A percentile compares a stretch with the other conserved stretches of the same genome.
Conservation (phyloP, 2,888 invertebrate genomes). For the Amphipyra berbera region DNA sequence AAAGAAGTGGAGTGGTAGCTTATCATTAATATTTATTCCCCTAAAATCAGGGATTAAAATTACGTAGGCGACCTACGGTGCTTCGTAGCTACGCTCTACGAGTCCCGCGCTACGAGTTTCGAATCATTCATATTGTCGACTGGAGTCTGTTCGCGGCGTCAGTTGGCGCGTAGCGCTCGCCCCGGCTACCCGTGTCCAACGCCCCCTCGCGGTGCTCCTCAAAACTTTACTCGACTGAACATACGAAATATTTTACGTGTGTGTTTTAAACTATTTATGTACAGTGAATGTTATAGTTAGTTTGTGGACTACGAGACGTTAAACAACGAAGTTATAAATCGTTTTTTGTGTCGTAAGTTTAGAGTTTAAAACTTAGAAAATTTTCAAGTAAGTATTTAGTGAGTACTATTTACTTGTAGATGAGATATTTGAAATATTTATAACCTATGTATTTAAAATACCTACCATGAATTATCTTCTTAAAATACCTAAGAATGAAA, state of each 20-base stretch:
- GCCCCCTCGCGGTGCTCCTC: not conserved
- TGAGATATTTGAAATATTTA: not conserved
- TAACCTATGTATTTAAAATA: too few species aligned
- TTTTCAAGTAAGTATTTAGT: conserved; percentile 37
- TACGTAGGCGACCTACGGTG: conserved; percentile 54
- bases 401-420: not conserved
- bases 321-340: conserved; percentile 2
- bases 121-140: conserved; percentile 38
- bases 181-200: conserved; percentile 25
- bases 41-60: conserved; percentile 20
- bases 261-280: conserved; percentile 27
- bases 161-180: conserved; percentile 61
- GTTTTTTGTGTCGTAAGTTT: conserved; percentile 19
- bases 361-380: conserved; percentile 20
- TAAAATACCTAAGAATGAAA: too few species aligned
- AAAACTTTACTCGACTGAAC: conserved; percentile 56
- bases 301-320: conserved; percentile 29
- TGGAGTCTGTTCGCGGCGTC: conserved; percentile 26
- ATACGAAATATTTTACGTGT: conserved; percentile 33
- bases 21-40: conserved; percentile 12
- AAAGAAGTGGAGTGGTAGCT: not conserved
- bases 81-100: conserved; percentile 42
- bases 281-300: conserved; percentile 39
- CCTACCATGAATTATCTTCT: too few species aligned
- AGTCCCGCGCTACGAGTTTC: conserved; percentile 49